Evolutionary conservation across 2,113 vertebrate species (phyloP).

Genomic region (Syngnathus scovelli): DNA sequence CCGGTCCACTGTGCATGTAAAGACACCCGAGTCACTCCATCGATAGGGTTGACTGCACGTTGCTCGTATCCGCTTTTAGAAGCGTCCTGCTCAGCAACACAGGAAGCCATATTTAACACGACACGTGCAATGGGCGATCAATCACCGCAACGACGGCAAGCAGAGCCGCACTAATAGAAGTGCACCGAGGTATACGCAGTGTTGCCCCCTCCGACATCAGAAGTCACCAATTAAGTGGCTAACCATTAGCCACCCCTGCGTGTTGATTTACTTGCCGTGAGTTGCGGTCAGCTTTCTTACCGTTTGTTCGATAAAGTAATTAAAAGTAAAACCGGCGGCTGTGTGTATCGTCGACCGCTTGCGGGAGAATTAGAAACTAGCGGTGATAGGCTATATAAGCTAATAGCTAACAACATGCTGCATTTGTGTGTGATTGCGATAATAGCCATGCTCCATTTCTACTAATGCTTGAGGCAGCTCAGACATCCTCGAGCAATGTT

Average conservation of each 20-base stretch:
- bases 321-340: too few species aligned
- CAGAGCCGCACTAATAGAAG: background rate
- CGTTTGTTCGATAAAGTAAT: too few species aligned
- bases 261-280: too few species aligned
- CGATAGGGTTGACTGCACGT: slow-evolving; percentile 22
- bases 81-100: slow-evolving; percentile 19
- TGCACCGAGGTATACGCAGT: background rate
- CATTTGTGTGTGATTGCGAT: too few species aligned
- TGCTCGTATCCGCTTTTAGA: slow-evolving; percentile 13
- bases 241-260: too few species aligned
- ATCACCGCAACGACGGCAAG: background rate
- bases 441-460: background rate
- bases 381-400: too few species aligned
- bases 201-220: too few species aligned
- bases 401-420: too few species aligned
- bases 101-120: slow-evolving; percentile 6
- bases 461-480: background rate
- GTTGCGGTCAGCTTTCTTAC: too few species aligned
- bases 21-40: slow-evolving; percentile 28
- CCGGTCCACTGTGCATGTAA: slow-evolving; percentile 1
- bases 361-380: too few species aligned
- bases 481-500: slow-evolving; percentile 2
- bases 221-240: too few species aligned
- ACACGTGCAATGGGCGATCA: slow-evolving; percentile 6
- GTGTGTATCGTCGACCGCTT: too few species aligned